Base-by-base conservation (phyloP, 2,797 vertebrate species). In the Chaetophractus vellerosus region DNA sequence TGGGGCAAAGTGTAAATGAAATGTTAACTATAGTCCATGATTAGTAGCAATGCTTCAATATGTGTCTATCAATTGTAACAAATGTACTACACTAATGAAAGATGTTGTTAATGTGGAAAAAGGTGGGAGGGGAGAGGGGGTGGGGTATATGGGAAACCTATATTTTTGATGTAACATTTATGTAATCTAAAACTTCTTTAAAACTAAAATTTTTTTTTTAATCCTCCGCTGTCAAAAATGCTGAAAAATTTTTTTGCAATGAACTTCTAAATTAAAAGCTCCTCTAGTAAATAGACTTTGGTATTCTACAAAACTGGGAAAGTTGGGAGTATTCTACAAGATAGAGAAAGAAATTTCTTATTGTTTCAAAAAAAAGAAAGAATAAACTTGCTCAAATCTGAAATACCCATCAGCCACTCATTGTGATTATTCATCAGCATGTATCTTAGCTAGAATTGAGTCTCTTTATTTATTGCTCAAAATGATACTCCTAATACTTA, bases 251-350 rank as follows among this genome's bases (percentile, higher is more conserved):
- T 48, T 36, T 87, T 78, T 83, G 7, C 55, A 10, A 36, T 74
- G 36, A 94, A 75, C 55, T 68, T 94, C 38, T 92, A 68, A 79
- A 88, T 74, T 78, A 57, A 69, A 94, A 96, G 33, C 1, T 72
- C 31, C 33, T 55, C 76, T 83, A 36, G 36, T 83, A 81, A 90
- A 76, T 69, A 61, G 71, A 1, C 18, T 71, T 71, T 63, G 2
- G 72, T 33, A 33, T 14, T 66, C 23, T n/a, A 83, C 23, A 83
- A 71, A 90, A 83, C 11, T 36, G 8, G 14, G 18, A 72, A 50
- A 88, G 28, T 59, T 76, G n/a, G 6, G 14, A 48, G 52, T 36
- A 84, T 8, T 81, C 36, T 59, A 76, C 11, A 88, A 36, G 82
- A 57, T 69, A 82, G n/a, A 36, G 76, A 8, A 71, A 21, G 63